Evolutionary conservation across 1,140 invertebrate species (phyloP), one percentile per base, ranked within the genome.

Genomic region (Drosophila ohnishii): DNA sequence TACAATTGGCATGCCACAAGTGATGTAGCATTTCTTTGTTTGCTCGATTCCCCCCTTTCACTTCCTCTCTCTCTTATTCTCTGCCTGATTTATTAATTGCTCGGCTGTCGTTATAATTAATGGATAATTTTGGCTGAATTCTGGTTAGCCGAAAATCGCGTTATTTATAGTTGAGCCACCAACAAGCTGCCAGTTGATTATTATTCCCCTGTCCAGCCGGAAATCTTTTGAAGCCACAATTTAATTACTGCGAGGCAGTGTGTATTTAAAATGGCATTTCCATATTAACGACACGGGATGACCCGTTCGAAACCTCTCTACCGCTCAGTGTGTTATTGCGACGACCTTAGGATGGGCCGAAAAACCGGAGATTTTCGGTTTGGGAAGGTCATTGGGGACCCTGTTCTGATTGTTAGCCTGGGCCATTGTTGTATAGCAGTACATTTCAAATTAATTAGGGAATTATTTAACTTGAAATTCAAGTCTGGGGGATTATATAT

Each of bases 1-100:
- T 75, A 76, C 45, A 75, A 75, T 76, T 67, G 72, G 73, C 73
- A 75, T 75, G 73, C 25, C 72, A 55, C 51, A 75, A 75, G 44
- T 75, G 73, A 75, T 59, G 72, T 75, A 75, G 73, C 73, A 75
- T 44, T 59, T 75, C 56, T 66, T 75, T 75, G 60, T 65, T 64
- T 75, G 58, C 42, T 32, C 45, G 16, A 53, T 42, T 61, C 42
- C 50, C 13, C 34, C 25, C 22, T 10, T 8, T 14, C n/a, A 10
- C 25, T 22, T 13, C 16, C 48, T 8, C 42, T 13, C 14, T 10
- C n/a, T 30, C 11, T 13, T 11, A 25, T 35, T 22, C 45, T 22
- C 30, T 30, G 53, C 45, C 35, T 34, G 58, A 58, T 75, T 75
- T 63, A 76, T 75, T 75, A 75, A 75, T 75, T 75, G 53, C 51